phyloP scores from a whole-genome alignment of 2,113 vertebrate genomes.

The Tyrannus savana region DNA sequence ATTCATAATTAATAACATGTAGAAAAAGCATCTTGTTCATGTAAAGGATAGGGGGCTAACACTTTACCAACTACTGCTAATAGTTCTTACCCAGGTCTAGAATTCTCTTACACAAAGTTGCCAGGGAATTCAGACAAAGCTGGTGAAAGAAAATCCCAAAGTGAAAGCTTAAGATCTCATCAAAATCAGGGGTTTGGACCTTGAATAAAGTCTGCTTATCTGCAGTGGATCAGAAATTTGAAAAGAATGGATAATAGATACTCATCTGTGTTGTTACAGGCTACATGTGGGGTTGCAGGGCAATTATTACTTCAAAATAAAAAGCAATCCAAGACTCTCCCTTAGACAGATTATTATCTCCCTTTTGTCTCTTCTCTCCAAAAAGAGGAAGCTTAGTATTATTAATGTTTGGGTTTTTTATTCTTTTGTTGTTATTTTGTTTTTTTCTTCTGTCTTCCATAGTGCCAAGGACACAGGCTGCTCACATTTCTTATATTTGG shows the following conservation, averaged over 20 bases:
- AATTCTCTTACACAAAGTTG: background rate
- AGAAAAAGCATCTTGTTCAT: background rate
- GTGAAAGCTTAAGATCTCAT: background rate
- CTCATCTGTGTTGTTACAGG: background rate
- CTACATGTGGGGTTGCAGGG: background rate
- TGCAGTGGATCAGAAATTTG: background rate
- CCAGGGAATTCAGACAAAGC: background rate
- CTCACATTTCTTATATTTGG: background rate
- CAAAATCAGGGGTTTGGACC: background rate
- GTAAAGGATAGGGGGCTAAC: background rate
- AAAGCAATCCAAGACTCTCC: background rate
- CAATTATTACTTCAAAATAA: background rate
- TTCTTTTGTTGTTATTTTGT: background rate
- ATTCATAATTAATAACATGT: background rate
- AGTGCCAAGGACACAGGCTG: background rate
- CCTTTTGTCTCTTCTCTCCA: background rate
- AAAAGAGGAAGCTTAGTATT: background rate
- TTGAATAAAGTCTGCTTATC: background rate
- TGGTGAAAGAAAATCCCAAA: background rate
- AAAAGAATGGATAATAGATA: background rate
- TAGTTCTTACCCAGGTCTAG: background rate
- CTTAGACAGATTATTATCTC: background rate
- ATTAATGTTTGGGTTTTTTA: background rate
- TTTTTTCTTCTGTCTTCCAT: background rate
- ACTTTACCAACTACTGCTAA: background rate